Conservation (phyloP, 1,140 invertebrate species). For the Danaus melanippus region DNA sequence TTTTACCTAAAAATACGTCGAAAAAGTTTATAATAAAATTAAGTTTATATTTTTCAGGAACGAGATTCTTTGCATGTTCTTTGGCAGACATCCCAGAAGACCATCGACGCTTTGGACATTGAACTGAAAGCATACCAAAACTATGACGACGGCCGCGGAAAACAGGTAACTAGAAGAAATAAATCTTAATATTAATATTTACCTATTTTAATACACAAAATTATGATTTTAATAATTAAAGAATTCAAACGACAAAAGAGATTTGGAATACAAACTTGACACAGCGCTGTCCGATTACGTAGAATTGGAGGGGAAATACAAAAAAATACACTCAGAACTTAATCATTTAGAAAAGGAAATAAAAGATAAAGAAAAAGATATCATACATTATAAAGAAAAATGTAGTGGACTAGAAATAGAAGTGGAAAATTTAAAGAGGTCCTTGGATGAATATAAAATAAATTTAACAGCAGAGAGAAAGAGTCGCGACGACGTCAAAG, state of each 20-base stretch:
- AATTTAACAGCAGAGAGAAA: constrained; percentile 46
- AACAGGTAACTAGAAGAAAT: constrained; percentile 29
- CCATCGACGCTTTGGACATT: constrained; percentile 72
- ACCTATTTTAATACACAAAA: not conserved
- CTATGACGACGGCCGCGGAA: constrained; percentile 38
- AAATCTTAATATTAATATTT: constrained; percentile 3
- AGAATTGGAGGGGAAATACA: constrained; percentile 61
- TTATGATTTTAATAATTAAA: constrained; percentile 16
- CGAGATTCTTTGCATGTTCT: constrained; percentile 74
- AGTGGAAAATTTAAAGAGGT: constrained; percentile 40
- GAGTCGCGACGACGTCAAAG: constrained; percentile 40
- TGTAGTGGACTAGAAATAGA: constrained; percentile 50
- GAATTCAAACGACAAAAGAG: constrained; percentile 40
- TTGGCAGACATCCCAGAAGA: constrained; percentile 75
- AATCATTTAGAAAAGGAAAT: constrained; percentile 37
- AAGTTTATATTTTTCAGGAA: constrained; percentile 51
- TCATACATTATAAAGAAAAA: constrained; percentile 50
- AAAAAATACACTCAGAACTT: constrained; percentile 46
- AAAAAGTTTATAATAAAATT: not conserved
- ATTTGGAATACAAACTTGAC: constrained; percentile 53
- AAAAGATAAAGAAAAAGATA: constrained; percentile 46
- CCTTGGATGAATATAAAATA: constrained; percentile 45
- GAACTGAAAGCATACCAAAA: constrained; percentile 70
- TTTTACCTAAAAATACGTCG: no score
- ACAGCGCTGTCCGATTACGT: constrained; percentile 56